Evolutionary conservation across 2,888 invertebrate species (phyloP).

Genomic region (Epinotia brunnichana): DNA sequence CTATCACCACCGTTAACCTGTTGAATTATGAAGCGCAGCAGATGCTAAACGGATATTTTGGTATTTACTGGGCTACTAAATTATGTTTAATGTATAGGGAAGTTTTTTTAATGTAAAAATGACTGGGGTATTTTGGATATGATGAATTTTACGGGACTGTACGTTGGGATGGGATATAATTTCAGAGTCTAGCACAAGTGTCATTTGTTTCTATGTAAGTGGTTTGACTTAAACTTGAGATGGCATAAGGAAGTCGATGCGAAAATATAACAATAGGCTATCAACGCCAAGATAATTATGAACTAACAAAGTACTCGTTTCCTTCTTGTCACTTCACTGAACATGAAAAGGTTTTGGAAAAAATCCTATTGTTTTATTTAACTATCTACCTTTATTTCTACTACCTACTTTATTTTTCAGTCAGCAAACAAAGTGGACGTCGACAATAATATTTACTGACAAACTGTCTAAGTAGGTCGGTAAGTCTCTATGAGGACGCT

Average conservation of each 20-base stretch:
- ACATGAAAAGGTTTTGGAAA: conserved; percentile 57
- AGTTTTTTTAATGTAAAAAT: not conserved
- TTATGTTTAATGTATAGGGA: not conserved
- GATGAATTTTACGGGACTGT: not conserved
- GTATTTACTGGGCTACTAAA: conserved; percentile 1
- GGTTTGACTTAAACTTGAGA: conserved; percentile 61
- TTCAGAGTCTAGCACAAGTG: not conserved
- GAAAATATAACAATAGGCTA: conserved; percentile 69
- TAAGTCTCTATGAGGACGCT: not conserved
- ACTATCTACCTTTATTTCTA: conserved; percentile 3
- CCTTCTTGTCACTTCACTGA: conserved; percentile 69
- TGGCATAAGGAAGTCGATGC: conserved; percentile 70
- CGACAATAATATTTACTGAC: not conserved
- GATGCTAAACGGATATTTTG: conserved; percentile 49
- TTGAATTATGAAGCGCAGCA: conserved; percentile 43
- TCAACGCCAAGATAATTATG: conserved; percentile 74
- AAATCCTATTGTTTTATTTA: conserved; percentile 22
- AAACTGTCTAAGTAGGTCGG: no score
- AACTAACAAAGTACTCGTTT: conserved; percentile 71
- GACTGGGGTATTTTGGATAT: not conserved
- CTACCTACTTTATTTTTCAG: conserved; percentile 5
- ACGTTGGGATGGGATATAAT: not conserved
- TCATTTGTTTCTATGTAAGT: not conserved
- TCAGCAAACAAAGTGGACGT: conserved; percentile 26
- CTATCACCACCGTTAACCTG: conserved; percentile 35